These are phyloP conservation scores for Seriola aureovittata DNA, from an alignment of 2,113 vertebrate genomes.

Conservation along the genomic window DNA sequence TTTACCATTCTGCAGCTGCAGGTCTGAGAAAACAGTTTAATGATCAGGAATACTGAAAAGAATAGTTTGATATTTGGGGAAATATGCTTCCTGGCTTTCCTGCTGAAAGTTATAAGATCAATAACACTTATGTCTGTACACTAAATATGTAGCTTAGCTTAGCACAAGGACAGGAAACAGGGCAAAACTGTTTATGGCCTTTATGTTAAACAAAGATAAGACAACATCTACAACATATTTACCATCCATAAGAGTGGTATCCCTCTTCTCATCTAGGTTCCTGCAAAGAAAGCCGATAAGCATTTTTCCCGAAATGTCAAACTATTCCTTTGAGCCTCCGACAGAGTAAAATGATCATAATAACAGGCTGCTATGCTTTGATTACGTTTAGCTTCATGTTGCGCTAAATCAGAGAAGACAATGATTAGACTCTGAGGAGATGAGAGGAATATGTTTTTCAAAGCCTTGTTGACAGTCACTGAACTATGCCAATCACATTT, in stretches of 20 bases:
- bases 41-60: not conserved
- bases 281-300: not conserved
- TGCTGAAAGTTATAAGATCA: too few relatives aligned
- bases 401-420: not conserved
- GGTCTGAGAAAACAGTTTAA: not conserved
- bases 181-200: not conserved
- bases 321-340: not conserved
- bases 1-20: not conserved
- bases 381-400: not conserved
- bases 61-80: too few relatives aligned
- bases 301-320: not conserved
- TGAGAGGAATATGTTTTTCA: not conserved
- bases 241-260: not conserved
- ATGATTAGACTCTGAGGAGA: not conserved
- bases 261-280: not conserved
- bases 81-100: too few relatives aligned
- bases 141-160: not conserved
- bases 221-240: not conserved
- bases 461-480: not conserved
- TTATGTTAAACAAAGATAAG: not conserved
- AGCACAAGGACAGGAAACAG: not conserved
- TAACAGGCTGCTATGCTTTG: not conserved
- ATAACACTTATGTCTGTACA: not conserved
- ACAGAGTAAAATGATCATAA: not conserved
- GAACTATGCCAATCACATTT: not conserved